Evolutionary conservation across 2,888 invertebrate genomes (phyloP).

Genomic region (Oscheius sp.): DNA sequence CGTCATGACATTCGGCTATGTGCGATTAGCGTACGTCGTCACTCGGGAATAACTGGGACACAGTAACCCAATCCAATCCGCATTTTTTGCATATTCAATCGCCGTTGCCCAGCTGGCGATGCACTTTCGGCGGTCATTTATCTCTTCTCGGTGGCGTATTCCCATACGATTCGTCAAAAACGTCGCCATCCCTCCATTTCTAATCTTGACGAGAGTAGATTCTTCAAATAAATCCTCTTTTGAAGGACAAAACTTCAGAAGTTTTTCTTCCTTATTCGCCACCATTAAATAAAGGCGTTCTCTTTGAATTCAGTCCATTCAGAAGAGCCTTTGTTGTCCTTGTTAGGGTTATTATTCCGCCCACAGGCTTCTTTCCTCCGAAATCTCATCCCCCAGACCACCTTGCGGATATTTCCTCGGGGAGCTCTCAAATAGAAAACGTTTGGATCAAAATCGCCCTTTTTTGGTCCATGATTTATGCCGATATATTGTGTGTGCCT

Average conservation of each 20-base stretch:
- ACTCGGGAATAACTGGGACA: background rate
- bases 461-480: slow-evolving; percentile 5
- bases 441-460: background rate
- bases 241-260: no score
- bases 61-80: background rate
- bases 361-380: background rate
- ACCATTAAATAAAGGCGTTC: background rate
- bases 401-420: background rate
- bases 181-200: slow-evolving; percentile 3
- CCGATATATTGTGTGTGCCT: background rate
- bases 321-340: background rate
- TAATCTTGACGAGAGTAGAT: no score
- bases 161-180: slow-evolving; percentile 19
- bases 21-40: background rate
- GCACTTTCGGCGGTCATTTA: slow-evolving; percentile 20
- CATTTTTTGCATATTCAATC: background rate
- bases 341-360: background rate
- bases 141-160: slow-evolving; percentile 16
- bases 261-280: background rate
- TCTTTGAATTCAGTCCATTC: background rate
- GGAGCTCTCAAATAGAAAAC: no score
- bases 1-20: slow-evolving; percentile 9
- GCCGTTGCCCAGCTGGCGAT: background rate
- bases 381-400: background rate
- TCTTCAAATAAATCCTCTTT: no score